phyloP scores from a whole-genome alignment of 1,140 invertebrate genomes.

The Penaeus indicus region DNA sequence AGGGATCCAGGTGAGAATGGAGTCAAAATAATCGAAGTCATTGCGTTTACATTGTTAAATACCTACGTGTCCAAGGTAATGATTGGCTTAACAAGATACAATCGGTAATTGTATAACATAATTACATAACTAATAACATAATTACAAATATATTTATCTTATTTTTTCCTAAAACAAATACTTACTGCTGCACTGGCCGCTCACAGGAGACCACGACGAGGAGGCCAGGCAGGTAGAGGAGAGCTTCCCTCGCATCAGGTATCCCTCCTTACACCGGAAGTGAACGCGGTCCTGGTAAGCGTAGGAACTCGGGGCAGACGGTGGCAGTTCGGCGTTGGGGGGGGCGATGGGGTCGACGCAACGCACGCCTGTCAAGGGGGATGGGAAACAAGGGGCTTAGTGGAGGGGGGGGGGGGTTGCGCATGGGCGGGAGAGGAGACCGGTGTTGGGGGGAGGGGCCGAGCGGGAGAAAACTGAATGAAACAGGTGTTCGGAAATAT shows the following conservation, averaged over 20 bases:
- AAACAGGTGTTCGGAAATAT: no score
- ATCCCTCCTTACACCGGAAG: conserved; percentile 70
- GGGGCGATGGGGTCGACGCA: conserved; percentile 31
- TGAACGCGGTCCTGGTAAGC: conserved; percentile 67
- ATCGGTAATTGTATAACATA: no score
- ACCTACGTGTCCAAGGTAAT: no score
- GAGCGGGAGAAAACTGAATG: no score
- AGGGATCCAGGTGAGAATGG: neutral
- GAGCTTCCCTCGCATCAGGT: conserved; percentile 72
- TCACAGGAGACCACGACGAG: conserved; percentile 74
- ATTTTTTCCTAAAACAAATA: neutral
- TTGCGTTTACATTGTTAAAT: no score
- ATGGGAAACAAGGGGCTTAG: no score
- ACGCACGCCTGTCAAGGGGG: conserved; percentile 19
- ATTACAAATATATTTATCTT: neutral
- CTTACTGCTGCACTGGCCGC: conserved; percentile 74
- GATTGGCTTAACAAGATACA: no score
- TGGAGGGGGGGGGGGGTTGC: no score
- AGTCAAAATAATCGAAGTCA: no score
- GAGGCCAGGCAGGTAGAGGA: conserved; percentile 72
- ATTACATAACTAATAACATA: no score
- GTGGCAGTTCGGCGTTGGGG: conserved; percentile 4
- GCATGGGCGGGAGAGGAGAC: no score
- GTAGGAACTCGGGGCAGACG: neutral
- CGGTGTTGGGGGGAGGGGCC: no score